A percentile compares a stretch with the other conserved stretches of the same genome.
Conservation (phyloP, 1,140 invertebrate species). For the Drosophila asahinai region DNA sequence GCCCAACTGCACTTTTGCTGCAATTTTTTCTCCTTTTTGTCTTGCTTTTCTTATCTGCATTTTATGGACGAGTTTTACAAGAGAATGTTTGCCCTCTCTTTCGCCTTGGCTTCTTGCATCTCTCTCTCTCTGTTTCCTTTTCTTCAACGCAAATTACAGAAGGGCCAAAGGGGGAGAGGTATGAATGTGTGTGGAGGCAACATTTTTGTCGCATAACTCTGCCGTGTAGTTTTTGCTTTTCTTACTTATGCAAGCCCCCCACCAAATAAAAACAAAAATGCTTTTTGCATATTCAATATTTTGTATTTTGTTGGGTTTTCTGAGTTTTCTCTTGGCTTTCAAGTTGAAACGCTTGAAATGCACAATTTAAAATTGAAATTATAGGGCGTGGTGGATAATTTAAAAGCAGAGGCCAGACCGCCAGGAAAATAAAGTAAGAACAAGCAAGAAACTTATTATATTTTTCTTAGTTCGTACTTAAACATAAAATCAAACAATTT, state of each 20-base stretch:
- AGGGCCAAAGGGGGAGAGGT: not conserved
- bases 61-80: constrained; percentile 68
- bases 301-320: constrained; percentile 31
- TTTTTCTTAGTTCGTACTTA: no score
- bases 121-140: constrained; percentile 3
- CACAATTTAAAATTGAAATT: constrained; percentile 58
- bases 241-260: constrained; percentile 27
- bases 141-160: constrained; percentile 18
- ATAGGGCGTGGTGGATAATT: constrained; percentile 26
- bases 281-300: constrained; percentile 38
- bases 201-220: constrained; percentile 70
- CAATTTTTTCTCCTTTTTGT: constrained; percentile 31
- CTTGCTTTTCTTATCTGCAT: constrained; percentile 43
- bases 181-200: constrained; percentile 9
- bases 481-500: not conserved
- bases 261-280: not conserved
- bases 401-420: not conserved
- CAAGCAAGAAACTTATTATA: not conserved
- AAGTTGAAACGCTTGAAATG: constrained; percentile 44
- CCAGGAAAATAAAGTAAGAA: not conserved
- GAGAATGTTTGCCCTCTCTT: constrained; percentile 44
- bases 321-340: constrained; percentile 22
- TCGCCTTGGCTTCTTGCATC: constrained; percentile 7
- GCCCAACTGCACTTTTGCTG: constrained; percentile 47
- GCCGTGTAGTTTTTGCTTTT: constrained; percentile 49